Base-by-base conservation (phyloP, 2,797 vertebrate species). In the Botia kubotai region DNA sequence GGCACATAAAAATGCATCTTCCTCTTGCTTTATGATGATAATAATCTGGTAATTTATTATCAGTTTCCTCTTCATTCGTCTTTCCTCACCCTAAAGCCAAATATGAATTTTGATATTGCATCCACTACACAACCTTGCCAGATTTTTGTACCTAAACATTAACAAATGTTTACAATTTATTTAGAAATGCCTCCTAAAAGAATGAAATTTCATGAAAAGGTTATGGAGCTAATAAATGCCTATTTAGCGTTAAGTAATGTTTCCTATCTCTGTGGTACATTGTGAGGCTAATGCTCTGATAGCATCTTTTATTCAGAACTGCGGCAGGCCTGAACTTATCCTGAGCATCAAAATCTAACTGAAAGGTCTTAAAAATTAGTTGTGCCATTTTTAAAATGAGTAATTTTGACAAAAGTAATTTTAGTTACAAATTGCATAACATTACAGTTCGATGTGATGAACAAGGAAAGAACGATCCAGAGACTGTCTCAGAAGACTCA, bases 381-480 rank as follows among this genome's bases (percentile, higher is more conserved):
- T 7, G 3, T 29, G 14, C 23, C 29, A 7, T 29, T 50, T 29
- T 12, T 2, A 52, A 52, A 50, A 5, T 0, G 19, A 39, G 4
- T 48, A 12, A 5, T 71, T 52, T 4, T 53, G 12, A 29, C 10
- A 21, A 6, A 46, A 66, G 2, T 55, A 17, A 26, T 66, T 68
- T 21, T 80, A 7, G 23, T 46, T 19, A 39, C 14, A 10, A 1
- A 17, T 16, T 76, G 0, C 23, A 46, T 83, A 19, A 50, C 50
- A 52, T 26, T 75, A 26, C 58, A 83, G 85, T 78, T 79, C 66
- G 14, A 12, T 65, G 74, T 36, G 33, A 81, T 13, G 36, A 46
- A 0, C 17, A 12, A 0, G 53, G 72, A 17, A 13, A 39, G 26
- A 53, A 11, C 7, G 53, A 19, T 7, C 1, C 7, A n/a, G 6